Percentiles rank a stretch among this genome's conserved stretches.
These are phyloP conservation scores for Propsilocerus akamusi DNA, from an alignment of 1,140 invertebrate genomes.

Conservation along the genomic window DNA sequence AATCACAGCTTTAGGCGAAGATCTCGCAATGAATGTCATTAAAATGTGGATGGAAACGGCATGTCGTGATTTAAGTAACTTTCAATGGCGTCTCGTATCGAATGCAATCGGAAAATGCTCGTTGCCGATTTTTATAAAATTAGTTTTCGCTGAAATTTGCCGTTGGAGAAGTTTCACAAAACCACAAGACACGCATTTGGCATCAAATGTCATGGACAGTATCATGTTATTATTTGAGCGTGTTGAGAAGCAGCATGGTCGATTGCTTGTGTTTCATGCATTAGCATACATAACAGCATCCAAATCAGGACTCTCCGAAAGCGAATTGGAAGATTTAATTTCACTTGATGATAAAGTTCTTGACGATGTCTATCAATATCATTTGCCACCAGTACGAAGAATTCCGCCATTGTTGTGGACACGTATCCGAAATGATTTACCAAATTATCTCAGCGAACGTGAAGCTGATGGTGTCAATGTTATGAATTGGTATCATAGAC, in stretches of 20 bases:
- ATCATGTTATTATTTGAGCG: slow-evolving; percentile 94
- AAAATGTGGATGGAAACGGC: slow-evolving; percentile 89
- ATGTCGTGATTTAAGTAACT: slow-evolving; percentile 69
- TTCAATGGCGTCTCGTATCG: slow-evolving; percentile 87
- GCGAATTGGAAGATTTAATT: slow-evolving; percentile 86
- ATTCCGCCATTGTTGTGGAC: slow-evolving; percentile 95
- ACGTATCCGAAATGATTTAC: slow-evolving; percentile 81
- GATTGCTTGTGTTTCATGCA: slow-evolving; percentile 81
- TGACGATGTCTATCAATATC: slow-evolving; percentile 97
- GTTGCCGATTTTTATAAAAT: slow-evolving; percentile 90
- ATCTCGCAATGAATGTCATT: slow-evolving; percentile 83
- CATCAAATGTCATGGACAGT: slow-evolving; percentile 90
- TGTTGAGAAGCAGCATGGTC: slow-evolving; percentile 87
- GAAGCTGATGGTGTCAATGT: slow-evolving; percentile 95
- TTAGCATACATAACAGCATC: slow-evolving; percentile 88
- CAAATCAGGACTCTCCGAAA: slow-evolving; percentile 80
- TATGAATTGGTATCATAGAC: slow-evolving; percentile 94
- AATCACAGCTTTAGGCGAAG: slow-evolving; percentile 76
- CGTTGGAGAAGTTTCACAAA: slow-evolving; percentile 94
- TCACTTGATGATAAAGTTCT: slow-evolving; percentile 85
- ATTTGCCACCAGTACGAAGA: slow-evolving; percentile 82
- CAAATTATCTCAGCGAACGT: slow-evolving; percentile 87
- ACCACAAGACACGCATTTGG: slow-evolving; percentile 76
- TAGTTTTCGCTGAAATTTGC: slow-evolving; percentile 92
- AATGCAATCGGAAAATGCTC: slow-evolving; percentile 89